phyloP scores from a whole-genome alignment of 2,113 vertebrate species.

The Zapornia atra region DNA sequence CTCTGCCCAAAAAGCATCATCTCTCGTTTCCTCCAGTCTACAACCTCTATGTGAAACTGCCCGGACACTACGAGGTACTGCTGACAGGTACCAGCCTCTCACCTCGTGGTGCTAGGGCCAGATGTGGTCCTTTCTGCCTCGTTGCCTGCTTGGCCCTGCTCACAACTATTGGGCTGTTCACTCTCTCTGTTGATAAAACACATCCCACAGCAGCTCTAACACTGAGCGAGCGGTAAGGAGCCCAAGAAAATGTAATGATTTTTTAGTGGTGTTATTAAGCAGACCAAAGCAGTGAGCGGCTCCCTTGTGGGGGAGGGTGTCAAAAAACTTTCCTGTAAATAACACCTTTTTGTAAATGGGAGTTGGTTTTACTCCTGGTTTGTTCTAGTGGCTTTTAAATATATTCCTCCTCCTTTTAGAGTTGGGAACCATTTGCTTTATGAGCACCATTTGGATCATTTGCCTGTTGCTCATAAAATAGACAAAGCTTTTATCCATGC shows the following conservation, averaged over 20 bases:
- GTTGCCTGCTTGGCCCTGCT: background rate
- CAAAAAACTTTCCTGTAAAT: background rate
- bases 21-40: background rate
- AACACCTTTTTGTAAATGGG: background rate
- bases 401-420: conserved; percentile 45
- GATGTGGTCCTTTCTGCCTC: background rate
- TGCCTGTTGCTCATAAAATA: conserved; percentile 64
- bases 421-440: conserved; percentile 60
- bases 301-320: background rate
- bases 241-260: background rate
- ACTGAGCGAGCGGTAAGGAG: background rate
- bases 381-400: conserved; percentile 30
- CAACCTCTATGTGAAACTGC: background rate
- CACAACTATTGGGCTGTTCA: background rate
- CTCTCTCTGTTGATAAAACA: background rate
- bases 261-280: background rate
- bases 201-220: background rate
- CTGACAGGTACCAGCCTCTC: background rate
- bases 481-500: conserved; percentile 66
- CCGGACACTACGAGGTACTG: background rate
- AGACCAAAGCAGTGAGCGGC: background rate
- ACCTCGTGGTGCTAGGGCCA: background rate
- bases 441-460: conserved; percentile 61
- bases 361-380: background rate
- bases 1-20: background rate